Evolutionary conservation across 1,140 invertebrate genomes (phyloP).

Genomic region (Drosophila ohnishii): DNA sequence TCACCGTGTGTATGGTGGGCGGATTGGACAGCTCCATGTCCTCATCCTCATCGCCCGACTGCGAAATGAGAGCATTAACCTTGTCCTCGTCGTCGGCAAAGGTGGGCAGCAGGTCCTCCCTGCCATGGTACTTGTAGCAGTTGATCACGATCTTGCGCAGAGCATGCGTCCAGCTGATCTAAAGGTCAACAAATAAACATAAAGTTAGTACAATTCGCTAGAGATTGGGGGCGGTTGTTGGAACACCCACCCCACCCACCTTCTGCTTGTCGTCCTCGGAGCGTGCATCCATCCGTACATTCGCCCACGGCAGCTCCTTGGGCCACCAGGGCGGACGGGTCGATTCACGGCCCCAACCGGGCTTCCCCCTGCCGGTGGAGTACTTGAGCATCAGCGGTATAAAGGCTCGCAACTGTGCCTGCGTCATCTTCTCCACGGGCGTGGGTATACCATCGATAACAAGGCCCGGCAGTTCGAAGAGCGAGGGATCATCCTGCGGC

Average conservation of each 20-base stretch:
- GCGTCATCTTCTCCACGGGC: slow-evolving; percentile 99
- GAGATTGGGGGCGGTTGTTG: slow-evolving; percentile 46
- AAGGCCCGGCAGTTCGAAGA: slow-evolving; percentile 97
- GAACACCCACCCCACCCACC: slow-evolving; percentile 85
- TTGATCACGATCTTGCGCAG: slow-evolving; percentile 98
- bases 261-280: slow-evolving; percentile 98
- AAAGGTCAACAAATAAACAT: background rate
- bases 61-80: slow-evolving; percentile 83
- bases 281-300: slow-evolving; percentile 98
- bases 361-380: slow-evolving; percentile 97
- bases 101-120: slow-evolving; percentile 96
- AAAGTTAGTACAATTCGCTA: slow-evolving; percentile 28
- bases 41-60: slow-evolving; percentile 74
- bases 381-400: slow-evolving; percentile 99
- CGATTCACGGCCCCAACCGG: slow-evolving; percentile 98
- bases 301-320: slow-evolving; percentile 97
- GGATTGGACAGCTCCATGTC: slow-evolving; percentile 75
- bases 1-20: slow-evolving; percentile 83
- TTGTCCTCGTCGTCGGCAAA: slow-evolving; percentile 97
- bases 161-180: slow-evolving; percentile 99
- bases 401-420: slow-evolving; percentile 97
- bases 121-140: slow-evolving; percentile 98
- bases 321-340: slow-evolving; percentile 99
- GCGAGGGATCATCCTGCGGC: slow-evolving; percentile 94
- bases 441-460: slow-evolving; percentile 99